Evolutionary conservation across 2,888 invertebrate genomes (phyloP).

Genomic region (Pseudococcus viburni): DNA sequence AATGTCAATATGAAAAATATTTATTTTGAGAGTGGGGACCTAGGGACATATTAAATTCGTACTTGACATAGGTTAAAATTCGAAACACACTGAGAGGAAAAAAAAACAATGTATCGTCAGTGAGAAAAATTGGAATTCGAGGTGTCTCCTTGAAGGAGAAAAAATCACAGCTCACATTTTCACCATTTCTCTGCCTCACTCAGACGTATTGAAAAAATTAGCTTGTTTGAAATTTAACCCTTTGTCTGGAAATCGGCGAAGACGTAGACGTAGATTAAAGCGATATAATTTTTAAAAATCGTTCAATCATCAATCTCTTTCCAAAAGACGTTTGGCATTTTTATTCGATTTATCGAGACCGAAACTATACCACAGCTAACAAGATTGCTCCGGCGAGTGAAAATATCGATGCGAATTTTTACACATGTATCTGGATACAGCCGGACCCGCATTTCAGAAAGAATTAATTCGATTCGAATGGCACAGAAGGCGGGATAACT

Average conservation of each 20-base stretch:
- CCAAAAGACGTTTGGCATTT: slow-evolving; percentile 6
- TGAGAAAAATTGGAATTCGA: not conserved
- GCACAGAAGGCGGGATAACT: not conserved
- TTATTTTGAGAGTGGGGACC: too few species aligned
- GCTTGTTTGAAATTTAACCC: not conserved
- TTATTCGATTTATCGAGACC: not conserved
- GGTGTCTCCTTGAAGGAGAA: not conserved
- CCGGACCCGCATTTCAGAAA: not conserved
- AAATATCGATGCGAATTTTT: slow-evolving; percentile 22
- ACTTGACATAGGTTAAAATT: too few species aligned
- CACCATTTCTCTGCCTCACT: not conserved
- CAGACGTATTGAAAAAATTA: not conserved
- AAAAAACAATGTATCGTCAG: too few species aligned
- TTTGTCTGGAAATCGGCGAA: not conserved
- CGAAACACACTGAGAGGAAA: too few species aligned
- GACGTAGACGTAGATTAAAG: not conserved
- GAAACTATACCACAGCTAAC: not conserved
- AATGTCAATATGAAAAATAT: too few species aligned
- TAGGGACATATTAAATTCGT: too few species aligned
- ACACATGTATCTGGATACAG: not conserved
- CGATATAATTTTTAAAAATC: slow-evolving; percentile 27
- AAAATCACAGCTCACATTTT: not conserved
- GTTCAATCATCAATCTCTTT: not conserved
- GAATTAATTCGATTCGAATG: slow-evolving; percentile 1
- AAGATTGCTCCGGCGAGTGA: not conserved